Conservation (phyloP, 2,888 invertebrate species). For the Spicauda simplicius region DNA sequence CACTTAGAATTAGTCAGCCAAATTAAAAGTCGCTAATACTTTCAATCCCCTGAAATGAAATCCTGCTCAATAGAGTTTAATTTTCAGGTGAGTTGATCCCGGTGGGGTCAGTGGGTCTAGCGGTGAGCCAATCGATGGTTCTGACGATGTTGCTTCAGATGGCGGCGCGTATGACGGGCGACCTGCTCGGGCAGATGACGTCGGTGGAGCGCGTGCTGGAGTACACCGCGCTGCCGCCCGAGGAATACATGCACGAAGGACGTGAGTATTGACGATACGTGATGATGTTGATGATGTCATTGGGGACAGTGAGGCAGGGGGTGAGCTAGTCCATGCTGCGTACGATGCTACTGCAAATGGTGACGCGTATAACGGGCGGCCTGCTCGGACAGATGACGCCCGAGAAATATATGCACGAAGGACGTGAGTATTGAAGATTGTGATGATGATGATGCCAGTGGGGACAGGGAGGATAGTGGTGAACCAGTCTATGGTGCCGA, state of each 20-base stretch:
- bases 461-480: conserved; percentile 87
- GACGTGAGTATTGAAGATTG: conserved; percentile 58
- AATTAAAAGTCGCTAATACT: no score
- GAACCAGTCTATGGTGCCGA: conserved; percentile 86
- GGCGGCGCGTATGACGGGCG: conserved; percentile 93
- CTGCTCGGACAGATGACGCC: conserved; percentile 79
- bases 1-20: no score
- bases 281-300: conserved; percentile 80
- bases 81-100: conserved; percentile 58
- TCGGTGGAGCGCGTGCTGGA: conserved; percentile 93
- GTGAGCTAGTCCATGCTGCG: conserved; percentile 73
- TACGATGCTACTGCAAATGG: conserved; percentile 87
- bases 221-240: conserved; percentile 86
- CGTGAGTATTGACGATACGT: conserved; percentile 58
- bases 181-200: conserved; percentile 84
- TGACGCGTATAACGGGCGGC: conserved; percentile 93
- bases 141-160: conserved; percentile 87
- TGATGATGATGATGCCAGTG: conserved; percentile 81
- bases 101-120: conserved; percentile 86
- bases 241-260: conserved; percentile 65
- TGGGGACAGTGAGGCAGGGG: conserved; percentile 86
- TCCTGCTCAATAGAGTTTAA: background rate
- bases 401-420: conserved; percentile 65
- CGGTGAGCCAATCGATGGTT: conserved; percentile 87
- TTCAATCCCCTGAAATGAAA: no score